These are phyloP conservation scores for Trissoscelio sp. DNA, from an alignment of 2,888 invertebrate genomes.

Conservation along the genomic window DNA sequence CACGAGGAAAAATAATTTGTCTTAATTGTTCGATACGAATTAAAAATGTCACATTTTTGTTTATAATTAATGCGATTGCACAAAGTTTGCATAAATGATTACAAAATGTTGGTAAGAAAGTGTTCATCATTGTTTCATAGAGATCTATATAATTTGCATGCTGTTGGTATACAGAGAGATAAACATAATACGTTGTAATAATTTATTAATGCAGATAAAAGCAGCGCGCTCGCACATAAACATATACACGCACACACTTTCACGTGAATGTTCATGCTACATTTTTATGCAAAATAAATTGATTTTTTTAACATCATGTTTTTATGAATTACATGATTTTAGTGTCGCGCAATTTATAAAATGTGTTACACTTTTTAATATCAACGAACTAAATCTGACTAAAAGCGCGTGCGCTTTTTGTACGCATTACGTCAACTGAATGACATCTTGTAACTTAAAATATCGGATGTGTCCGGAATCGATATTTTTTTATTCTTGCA, in stretches of 20 bases:
- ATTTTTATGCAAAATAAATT: conserved; percentile 33
- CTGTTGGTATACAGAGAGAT: conserved; percentile 11
- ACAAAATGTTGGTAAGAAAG: conserved; percentile 13
- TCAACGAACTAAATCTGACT: not conserved
- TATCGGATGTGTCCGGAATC: conserved; percentile 9
- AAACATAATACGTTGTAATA: conserved; percentile 30
- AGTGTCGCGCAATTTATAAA: not conserved
- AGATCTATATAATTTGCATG: conserved; percentile 44
- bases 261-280: not conserved
- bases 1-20: not conserved
- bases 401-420: not conserved
- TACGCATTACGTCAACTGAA: not conserved
- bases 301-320: conserved; percentile 28
- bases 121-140: conserved; percentile 14
- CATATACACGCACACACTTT: conserved; percentile 4
- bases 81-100: not conserved
- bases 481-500: conserved; percentile 15
- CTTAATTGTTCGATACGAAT: no score
- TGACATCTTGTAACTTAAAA: conserved; percentile 19
- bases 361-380: not conserved
- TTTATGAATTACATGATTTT: no score
- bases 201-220: conserved; percentile 51
- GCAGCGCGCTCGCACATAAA: no score
- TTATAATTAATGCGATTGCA: not conserved
- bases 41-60: no score